Percentiles rank a stretch among this genome's conserved stretches.
Evolutionary conservation across 2,888 invertebrate genomes (phyloP).

Genomic region (Chrysomela aeneicollis): DNA sequence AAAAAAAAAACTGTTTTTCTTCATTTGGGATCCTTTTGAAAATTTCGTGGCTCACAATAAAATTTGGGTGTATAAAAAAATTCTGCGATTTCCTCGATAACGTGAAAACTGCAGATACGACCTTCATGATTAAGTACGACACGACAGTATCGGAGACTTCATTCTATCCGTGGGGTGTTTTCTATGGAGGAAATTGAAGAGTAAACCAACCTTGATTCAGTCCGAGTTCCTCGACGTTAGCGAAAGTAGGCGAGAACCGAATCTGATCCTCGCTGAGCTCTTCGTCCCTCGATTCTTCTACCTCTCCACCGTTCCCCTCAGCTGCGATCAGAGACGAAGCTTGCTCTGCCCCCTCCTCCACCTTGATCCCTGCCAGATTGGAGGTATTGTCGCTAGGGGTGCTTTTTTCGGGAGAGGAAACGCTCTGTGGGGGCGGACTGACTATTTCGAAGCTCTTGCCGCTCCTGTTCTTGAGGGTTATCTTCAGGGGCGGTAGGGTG

Average conservation of each 20-base stretch:
- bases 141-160: too few species aligned
- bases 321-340: background rate
- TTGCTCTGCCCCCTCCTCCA: constrained; percentile 22
- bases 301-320: constrained; percentile 34
- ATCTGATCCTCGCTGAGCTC: constrained; percentile 34
- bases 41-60: too few species aligned
- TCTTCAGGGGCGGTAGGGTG: constrained; percentile 62
- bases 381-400: constrained; percentile 18
- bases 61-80: too few species aligned
- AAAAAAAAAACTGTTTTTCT: too few species aligned
- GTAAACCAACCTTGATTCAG: constrained; percentile 20
- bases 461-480: constrained; percentile 60
- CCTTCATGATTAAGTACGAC: too few species aligned
- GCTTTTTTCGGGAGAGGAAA: constrained; percentile 13
- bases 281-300: constrained; percentile 50
- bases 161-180: too few species aligned
- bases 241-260: constrained; percentile 52
- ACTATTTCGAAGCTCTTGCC: constrained; percentile 57
- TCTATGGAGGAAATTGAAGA: too few species aligned
- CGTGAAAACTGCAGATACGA: too few species aligned
- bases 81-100: too few species aligned
- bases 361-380: constrained; percentile 42
- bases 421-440: constrained; percentile 39
- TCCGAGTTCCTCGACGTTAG: constrained; percentile 36
- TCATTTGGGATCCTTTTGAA: too few species aligned